Evolutionary conservation across 1,140 invertebrate species (phyloP).

Genomic region (Diuraphis noxia): DNA sequence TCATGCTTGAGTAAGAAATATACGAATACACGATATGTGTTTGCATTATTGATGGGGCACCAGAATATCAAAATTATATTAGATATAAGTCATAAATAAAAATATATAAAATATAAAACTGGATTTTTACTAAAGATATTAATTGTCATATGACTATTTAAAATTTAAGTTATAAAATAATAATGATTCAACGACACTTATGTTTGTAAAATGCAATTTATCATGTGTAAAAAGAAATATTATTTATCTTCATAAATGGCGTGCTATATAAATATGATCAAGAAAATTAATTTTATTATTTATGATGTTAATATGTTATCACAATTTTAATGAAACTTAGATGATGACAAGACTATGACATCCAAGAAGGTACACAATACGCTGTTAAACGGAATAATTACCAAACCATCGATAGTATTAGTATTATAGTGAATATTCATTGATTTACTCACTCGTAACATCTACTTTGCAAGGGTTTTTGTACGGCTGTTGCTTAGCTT

Average conservation of each 20-base stretch:
- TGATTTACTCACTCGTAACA: neutral
- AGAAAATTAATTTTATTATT: too few species aligned
- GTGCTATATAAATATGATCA: too few species aligned
- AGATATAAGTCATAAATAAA: too few species aligned
- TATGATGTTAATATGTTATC: too few species aligned
- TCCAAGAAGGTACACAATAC: too few species aligned
- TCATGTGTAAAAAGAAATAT: neutral
- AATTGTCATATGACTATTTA: neutral
- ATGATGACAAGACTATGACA: too few species aligned
- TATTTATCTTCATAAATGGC: neutral
- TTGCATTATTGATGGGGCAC: too few species aligned
- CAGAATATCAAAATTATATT: too few species aligned
- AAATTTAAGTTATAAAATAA: neutral
- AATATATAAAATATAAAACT: neutral
- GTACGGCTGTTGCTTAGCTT: neutral
- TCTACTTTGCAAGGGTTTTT: neutral
- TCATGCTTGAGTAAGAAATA: too few species aligned
- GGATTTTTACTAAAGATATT: neutral
- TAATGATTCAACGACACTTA: neutral
- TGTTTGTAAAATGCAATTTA: neutral
- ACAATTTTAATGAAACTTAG: too few species aligned
- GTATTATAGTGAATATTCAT: neutral
- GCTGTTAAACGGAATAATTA: neutral
- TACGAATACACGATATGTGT: too few species aligned
- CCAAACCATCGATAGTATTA: neutral